These are phyloP conservation scores for Microplitis mediator DNA, from an alignment of 1,140 invertebrate genomes.

Conservation along the genomic window DNA sequence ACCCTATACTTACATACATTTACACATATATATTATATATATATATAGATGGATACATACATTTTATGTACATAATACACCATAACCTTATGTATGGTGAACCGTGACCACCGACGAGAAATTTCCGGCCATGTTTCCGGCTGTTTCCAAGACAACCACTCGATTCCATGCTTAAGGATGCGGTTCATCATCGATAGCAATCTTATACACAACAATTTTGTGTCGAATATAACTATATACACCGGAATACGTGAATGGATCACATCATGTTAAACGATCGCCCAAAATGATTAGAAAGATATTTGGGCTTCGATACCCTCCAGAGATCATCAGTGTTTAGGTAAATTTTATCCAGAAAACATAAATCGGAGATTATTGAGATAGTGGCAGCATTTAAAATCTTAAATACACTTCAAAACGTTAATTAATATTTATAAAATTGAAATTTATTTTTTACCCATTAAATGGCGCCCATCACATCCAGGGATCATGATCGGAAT, in stretches of 20 bases:
- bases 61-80: neutral
- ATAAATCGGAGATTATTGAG: too few relatives aligned
- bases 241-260: neutral
- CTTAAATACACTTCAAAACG: too few relatives aligned
- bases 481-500: neutral
- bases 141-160: slow-evolving; percentile 1
- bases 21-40: neutral
- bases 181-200: slow-evolving; percentile 4
- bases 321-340: too few relatives aligned
- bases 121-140: slow-evolving; percentile 30
- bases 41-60: neutral
- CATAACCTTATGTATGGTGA: slow-evolving; percentile 9
- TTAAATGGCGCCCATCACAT: too few relatives aligned
- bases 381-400: too few relatives aligned
- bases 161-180: slow-evolving; percentile 6
- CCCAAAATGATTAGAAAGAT: too few relatives aligned
- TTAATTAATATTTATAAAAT: too few relatives aligned
- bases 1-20: neutral
- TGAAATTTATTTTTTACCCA: too few relatives aligned
- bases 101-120: slow-evolving; percentile 28
- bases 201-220: slow-evolving; percentile 3
- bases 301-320: too few relatives aligned
- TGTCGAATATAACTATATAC: neutral
- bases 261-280: neutral
- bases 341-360: too few relatives aligned